Evolutionary conservation across 2,113 vertebrate genomes (phyloP), one percentile per base, ranked within the genome.

Genomic region (Formicarius rufipectus): DNA sequence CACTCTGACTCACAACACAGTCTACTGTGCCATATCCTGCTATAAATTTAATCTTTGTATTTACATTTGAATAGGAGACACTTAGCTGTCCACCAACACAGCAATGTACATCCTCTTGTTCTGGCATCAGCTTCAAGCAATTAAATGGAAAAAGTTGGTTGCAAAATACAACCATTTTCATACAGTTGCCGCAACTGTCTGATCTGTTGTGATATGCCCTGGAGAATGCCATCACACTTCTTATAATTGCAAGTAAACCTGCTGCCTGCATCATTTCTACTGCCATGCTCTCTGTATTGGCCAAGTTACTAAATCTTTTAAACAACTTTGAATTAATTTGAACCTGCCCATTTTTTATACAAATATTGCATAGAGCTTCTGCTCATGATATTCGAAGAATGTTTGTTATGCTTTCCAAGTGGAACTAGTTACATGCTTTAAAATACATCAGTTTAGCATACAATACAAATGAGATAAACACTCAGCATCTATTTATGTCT

Each of bases 31-130:
- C 80, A 86, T 74, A 90, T 71, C 83, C 68, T 86, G 83, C 76
- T 81, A 77, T 84, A 93, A 95, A 93, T 93, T 84, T 78, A 63
- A 91, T 90, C 69, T 92, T 58, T 0, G 0, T 69, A 58, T 92
- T 92, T 95, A 83, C 33, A 31, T 95, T 63, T 71, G 60, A 95
- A 80, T 62, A 15, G 68, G 39, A 94, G 86, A 87, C 37, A 60
- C 73, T 87, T n/a, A 86, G 77, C 62, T 93, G 83, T 84, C 91
- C 83, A 75, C 76, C 76, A 75, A 71, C 5, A 9, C 76, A 72
- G 87, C 4, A 9, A 76, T 83, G 19, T 40, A 89, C 33, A n/a
- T 42, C 31, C 28, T 80, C 59, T 62, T 66, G 50, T 37, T 93
- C 87, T 63, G 73, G 68, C 27, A 77, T 47, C 4, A 1, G 22